Evolutionary conservation across 1,140 invertebrate species (phyloP).

Genomic region (Caenorhabditis remanei): DNA sequence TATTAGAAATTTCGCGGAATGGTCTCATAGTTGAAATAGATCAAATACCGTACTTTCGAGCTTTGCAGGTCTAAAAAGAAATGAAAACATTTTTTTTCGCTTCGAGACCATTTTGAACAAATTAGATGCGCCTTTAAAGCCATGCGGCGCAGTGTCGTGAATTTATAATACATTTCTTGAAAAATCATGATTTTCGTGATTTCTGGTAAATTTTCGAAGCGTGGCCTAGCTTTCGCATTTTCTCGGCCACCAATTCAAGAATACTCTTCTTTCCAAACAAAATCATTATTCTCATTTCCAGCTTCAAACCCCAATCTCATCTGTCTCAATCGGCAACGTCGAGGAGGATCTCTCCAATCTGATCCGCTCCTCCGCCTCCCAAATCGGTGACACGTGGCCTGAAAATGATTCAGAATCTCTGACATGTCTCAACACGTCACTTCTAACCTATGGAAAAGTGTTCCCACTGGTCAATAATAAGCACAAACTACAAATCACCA

Average conservation of each 20-base stretch:
- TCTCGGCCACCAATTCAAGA: background rate
- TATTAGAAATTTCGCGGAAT: no score
- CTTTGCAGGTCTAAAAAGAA: no score
- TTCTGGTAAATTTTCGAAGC: no score
- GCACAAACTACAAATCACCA: constrained; percentile 93
- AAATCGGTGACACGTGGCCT: constrained; percentile 79
- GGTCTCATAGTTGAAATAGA: no score
- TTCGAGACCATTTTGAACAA: no score
- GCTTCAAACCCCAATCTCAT: constrained; percentile 9
- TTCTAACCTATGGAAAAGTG: constrained; percentile 91
- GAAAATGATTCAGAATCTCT: constrained; percentile 94
- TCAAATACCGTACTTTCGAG: no score
- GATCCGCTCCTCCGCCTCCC: constrained; percentile 62
- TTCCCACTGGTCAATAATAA: constrained; percentile 94
- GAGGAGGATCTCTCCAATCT: constrained; percentile 59
- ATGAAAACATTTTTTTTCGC: no score
- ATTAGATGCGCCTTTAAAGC: no score
- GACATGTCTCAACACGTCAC: constrained; percentile 93
- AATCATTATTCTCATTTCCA: constrained; percentile 38
- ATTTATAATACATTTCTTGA: no score
- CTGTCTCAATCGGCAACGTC: constrained; percentile 7
- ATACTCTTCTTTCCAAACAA: constrained; percentile 41
- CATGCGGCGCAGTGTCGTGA: no score
- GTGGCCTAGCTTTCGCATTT: no score
- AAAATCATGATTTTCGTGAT: no score